Conservation (phyloP, 1,140 invertebrate species). For the Stratiolaelaps scimitus region DNA sequence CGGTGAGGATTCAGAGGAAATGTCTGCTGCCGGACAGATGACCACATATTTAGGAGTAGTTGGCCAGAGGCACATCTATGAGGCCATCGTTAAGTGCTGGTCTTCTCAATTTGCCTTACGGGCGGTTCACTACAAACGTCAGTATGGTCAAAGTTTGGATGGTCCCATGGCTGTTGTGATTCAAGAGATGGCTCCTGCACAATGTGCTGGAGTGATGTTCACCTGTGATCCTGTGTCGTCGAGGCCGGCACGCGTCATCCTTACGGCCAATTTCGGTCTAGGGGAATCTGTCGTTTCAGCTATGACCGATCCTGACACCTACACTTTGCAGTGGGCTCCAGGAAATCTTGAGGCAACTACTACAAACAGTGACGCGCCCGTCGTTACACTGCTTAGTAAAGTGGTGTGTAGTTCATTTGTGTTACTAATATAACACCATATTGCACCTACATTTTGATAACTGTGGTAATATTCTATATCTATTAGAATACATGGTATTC, state of each 20-base stretch:
- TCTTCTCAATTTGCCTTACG: constrained; percentile 58
- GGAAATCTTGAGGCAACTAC: too few species aligned
- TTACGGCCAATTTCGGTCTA: constrained; percentile 66
- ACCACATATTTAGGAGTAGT: constrained; percentile 55
- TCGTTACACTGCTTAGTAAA: too few species aligned
- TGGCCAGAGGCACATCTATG: constrained; percentile 43
- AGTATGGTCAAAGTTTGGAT: constrained; percentile 50
- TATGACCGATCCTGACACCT: constrained; percentile 55
- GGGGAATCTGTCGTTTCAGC: constrained; percentile 69
- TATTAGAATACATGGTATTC: too few species aligned
- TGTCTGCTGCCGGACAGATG: constrained; percentile 67
- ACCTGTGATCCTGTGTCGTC: constrained; percentile 58
- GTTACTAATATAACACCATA: too few species aligned
- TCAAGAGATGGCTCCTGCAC: constrained; percentile 57
- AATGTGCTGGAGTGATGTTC: constrained; percentile 62
- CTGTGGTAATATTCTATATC: too few species aligned
- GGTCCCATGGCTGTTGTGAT: constrained; percentile 64
- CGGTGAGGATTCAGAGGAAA: constrained; percentile 57
- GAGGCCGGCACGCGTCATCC: constrained; percentile 51
- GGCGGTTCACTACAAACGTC: constrained; percentile 59
- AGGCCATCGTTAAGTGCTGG: constrained; percentile 57
- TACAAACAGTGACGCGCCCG: too few species aligned
- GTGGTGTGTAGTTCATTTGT: too few species aligned
- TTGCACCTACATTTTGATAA: too few species aligned
- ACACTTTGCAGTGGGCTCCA: constrained; percentile 39